Percentiles rank a stretch among this genome's conserved stretches.
Evolutionary conservation across 2,888 invertebrate species (phyloP).

Genomic region (Adineta ricciae): DNA sequence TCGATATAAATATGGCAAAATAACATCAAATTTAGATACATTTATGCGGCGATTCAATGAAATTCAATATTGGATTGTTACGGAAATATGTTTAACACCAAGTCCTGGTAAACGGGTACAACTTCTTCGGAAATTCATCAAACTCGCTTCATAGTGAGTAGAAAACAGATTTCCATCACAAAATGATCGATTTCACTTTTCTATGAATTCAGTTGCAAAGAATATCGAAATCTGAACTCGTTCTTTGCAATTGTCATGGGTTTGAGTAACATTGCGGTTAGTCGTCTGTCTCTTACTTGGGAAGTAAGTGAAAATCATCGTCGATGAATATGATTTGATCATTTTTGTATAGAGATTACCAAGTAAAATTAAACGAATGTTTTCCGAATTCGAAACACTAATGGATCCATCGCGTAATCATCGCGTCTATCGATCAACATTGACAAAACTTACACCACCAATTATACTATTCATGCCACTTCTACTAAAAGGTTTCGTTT

Average conservation of each 20-base stretch:
- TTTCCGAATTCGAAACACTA: slow-evolving; percentile 67
- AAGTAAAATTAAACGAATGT: slow-evolving; percentile 66
- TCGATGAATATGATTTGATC: neutral
- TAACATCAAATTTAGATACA: slow-evolving; percentile 69
- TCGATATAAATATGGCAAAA: slow-evolving; percentile 54
- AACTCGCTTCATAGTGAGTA: slow-evolving; percentile 67
- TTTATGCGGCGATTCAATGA: slow-evolving; percentile 69
- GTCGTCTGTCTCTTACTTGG: slow-evolving; percentile 67
- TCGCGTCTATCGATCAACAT: slow-evolving; percentile 42
- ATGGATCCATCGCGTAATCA: slow-evolving; percentile 64
- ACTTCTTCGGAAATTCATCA: slow-evolving; percentile 70
- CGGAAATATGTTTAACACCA: slow-evolving; percentile 65
- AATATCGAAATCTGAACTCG: slow-evolving; percentile 69
- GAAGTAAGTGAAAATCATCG: slow-evolving; percentile 48
- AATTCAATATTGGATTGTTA: slow-evolving; percentile 73
- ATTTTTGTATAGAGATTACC: slow-evolving; percentile 56
- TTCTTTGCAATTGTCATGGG: slow-evolving; percentile 76
- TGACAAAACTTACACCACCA: slow-evolving; percentile 54
- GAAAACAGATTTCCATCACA: neutral
- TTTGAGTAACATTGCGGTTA: slow-evolving; percentile 68
- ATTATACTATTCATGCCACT: slow-evolving; percentile 73
- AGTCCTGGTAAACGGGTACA: slow-evolving; percentile 65
- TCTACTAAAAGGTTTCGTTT: slow-evolving; percentile 61
- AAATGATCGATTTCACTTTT: slow-evolving; percentile 34
- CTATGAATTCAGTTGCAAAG: slow-evolving; percentile 60